Evolutionary conservation across 2,113 vertebrate species (phyloP), one percentile per base, ranked within the genome.

Genomic region (Proteles cristata): DNA sequence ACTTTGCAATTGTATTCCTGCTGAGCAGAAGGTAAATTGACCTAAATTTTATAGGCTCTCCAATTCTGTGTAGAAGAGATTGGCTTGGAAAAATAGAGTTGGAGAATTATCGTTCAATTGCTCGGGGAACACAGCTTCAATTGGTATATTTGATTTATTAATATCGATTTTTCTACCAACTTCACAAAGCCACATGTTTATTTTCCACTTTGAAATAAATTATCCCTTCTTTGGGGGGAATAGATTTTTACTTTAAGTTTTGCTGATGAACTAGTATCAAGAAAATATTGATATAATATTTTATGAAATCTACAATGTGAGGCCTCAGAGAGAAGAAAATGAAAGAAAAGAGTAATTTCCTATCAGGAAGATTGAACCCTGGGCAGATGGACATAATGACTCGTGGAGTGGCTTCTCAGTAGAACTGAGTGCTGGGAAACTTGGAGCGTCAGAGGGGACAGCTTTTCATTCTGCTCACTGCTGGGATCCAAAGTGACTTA

Each of bases 91-190:
- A 97, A 96, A 96, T 17, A 86, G 53, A 89, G 50, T 53, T 92
- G 76, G 53, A 83, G 90, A 93, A 96, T 93, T 95, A 82, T 66
- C 45, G 0, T 84, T 93, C 74, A 96, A 23, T 93, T 92, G 55
- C 80, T 96, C 89, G 77, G 23, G 61, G 28, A 93, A 43, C 69
- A 86, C 69, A 63, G 1, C 23, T 96, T 93, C 50, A 55, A 53
- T 71, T 92, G 31, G 28, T 87, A 26, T 90, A 89, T 97, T 94
- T 94, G 77, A 89, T 93, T 95, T 94, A 96, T 97, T 97, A 96
- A 93, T 79, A 91, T n/a, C 82, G 82, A 93, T 65, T 97, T 90
- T 85, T 82, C 25, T 93, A 96, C 69, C 53, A 95, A 77, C 76
- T 77, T 88, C 93, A 84, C 82, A 94, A 86, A 96, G 45, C 21